Base-by-base conservation (phyloP, 2,797 vertebrate genomes). In the Chaetophractus vellerosus region DNA sequence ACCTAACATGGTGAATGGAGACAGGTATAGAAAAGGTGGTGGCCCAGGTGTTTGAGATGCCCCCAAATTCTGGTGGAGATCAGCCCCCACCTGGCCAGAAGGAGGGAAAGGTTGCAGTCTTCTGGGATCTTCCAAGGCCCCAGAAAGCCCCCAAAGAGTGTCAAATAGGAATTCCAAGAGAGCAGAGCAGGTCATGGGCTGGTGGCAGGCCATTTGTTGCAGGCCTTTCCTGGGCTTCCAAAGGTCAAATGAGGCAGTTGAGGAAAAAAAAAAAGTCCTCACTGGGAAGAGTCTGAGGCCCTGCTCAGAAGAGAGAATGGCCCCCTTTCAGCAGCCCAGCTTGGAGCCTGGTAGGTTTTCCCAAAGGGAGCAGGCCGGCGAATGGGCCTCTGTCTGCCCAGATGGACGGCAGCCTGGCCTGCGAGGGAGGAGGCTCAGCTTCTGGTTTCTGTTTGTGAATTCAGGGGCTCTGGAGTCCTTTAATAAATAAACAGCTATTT, bases 311-410 rank as follows among this genome's bases (percentile, higher is more conserved):
- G 96, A 92, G 95, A 97, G 95, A 97, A 97, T 85, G 93, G 72
- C 31, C 76, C 88, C 72, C 68, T 96, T 97, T 97, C 94, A 97
- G 91, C 87, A 88, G 82, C 31, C 38, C 76, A 0, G 28, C 76
- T 76, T 50, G 68, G 93, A 95, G 94, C 90, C 92, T 36, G 94
- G 91, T 92, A 84, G 81, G 87, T 85, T 76, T 75, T 94, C 95
- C 97, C 96, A 76, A 80, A 66, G 95, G 97, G 63, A 78, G 52
- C 41, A 1, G 41, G 52, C 84, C 5, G 0, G 76, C 97, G 93
- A 97, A 97, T 97, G 95, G 87, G 75, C 94, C 93, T 97, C 96
- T 97, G 96, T 97, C 94, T 95, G 78, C 72, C 50, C 81, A 68
- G 52, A 91, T 91, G 96, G 84, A 86, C 81, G 14, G 1, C 59